Conservation (phyloP, 2,113 vertebrate species). For the Myodes glareolus region DNA sequence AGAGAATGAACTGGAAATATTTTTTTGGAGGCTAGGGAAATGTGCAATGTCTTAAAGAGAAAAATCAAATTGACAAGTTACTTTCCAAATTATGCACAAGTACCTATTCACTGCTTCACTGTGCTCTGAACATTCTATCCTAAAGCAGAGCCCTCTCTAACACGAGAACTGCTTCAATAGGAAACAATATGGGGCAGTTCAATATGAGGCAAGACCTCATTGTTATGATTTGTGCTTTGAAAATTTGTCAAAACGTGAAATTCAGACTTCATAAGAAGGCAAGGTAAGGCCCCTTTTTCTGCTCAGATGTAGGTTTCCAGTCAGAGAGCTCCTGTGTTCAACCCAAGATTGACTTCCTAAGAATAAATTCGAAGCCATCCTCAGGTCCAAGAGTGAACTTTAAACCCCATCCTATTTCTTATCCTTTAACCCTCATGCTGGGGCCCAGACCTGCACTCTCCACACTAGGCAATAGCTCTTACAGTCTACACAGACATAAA, state of each 20-base stretch:
- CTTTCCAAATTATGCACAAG: neutral
- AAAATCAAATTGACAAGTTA: neutral
- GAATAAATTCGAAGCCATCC: conserved; percentile 19
- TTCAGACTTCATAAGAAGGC: neutral
- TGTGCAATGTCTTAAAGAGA: neutral
- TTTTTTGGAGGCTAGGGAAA: neutral
- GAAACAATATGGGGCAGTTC: neutral
- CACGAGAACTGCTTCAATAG: neutral
- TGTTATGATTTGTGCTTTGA: neutral
- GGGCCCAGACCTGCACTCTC: neutral
- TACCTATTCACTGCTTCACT: neutral
- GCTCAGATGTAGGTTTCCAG: conserved; percentile 7
- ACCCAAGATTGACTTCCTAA: neutral
- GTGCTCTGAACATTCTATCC: conserved; percentile 38
- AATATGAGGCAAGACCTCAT: neutral
- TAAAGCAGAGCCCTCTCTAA: neutral
- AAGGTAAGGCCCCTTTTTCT: neutral
- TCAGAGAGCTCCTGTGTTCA: neutral
- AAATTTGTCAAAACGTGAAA: conserved; percentile 5
- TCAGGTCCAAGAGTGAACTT: neutral
- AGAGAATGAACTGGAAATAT: neutral
- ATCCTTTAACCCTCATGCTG: neutral
- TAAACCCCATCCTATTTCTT: neutral
- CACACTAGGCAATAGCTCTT: neutral
- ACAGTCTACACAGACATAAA: neutral